Base-by-base conservation (phyloP, 2,797 vertebrate species). In the Leptatherina wallacei region DNA sequence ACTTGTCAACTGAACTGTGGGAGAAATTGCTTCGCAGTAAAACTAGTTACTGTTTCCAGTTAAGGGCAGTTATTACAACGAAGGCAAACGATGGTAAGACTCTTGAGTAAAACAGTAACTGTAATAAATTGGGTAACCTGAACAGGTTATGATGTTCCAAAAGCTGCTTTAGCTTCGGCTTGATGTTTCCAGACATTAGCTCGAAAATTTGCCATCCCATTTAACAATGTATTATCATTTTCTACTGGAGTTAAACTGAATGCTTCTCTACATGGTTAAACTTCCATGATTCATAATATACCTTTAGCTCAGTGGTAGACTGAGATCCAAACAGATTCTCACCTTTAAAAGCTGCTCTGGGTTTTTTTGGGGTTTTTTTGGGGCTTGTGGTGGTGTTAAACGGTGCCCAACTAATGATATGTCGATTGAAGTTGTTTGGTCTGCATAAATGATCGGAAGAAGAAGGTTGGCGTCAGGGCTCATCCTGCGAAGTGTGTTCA, bases 251-350 rank as follows among this genome's bases (percentile, higher is more conserved):
- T 65, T 35, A 33, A 61, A 74, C 62, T 78, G 81, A 92, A 93
- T 87, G 85, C 71, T 84, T 73, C 85, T 82, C 72, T 84, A 74
- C 64, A 64, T 73, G 77, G 49, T 61, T 9, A 36, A 29, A 58
- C 44, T 71, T 54, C 79, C 82, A 83, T 88, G 82, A 84, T 82
- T 82, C 69, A 30, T 30, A 59, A 59, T 71, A 36, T 61, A 60
- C 56, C 38, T 0, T 36, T 55, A 61, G 27, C 69, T 65, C 30
- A 20, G 56, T 33, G 40, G 60, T 11, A 30, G 4, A 52, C 38
- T 5, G 49, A 24, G 16, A 51, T 11, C 27, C 6, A 0, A 71
- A 57, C 22, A 18, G 29, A 64, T 44, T 73, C 47, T 35, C 10
- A 42, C 6, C 2, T 59, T 67, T 42, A 42, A n/a, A 75, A 51